Conservation (phyloP, 2,113 vertebrate genomes). For the Ptyas mucosa region DNA sequence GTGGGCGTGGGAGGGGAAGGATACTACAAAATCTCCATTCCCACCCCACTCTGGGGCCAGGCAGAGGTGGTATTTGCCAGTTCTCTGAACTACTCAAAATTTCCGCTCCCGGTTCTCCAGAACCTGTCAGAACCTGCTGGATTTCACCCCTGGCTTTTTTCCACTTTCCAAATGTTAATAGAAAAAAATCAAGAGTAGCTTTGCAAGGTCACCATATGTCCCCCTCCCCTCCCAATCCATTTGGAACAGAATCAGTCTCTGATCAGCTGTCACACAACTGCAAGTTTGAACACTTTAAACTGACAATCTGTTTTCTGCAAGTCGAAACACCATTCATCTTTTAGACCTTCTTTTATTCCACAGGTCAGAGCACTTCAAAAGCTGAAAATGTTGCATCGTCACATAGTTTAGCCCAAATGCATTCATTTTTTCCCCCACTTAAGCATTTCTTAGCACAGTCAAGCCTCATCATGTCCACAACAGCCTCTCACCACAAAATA, state of each 20-base stretch:
- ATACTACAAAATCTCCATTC: no score
- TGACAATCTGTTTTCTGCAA: not conserved
- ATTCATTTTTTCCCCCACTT: not conserved
- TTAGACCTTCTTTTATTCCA: constrained; percentile 20
- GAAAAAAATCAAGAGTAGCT: not conserved
- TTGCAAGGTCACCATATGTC: not conserved
- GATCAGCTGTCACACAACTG: constrained; percentile 13
- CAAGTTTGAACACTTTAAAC: constrained; percentile 1
- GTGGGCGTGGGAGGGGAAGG: no score
- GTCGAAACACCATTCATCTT: constrained; percentile 3
- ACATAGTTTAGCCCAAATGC: not conserved
- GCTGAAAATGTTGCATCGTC: constrained; percentile 26
- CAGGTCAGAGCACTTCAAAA: constrained; percentile 11
- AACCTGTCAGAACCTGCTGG: no score
- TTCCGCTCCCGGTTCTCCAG: no score
- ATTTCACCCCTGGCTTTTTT: not conserved
- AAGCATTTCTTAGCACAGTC: not conserved
- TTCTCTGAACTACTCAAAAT: no score
- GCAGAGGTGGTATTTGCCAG: no score
- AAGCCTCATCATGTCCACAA: not conserved
- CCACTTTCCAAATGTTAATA: not conserved
- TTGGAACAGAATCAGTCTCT: constrained; percentile 11
- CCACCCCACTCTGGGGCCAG: no score
- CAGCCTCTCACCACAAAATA: constrained; percentile 5
- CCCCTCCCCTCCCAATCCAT: not conserved